Evolutionary conservation across 37 sponge, comb jelly and placozoan species (phyloP), one percentile per base, ranked within the genome.

Genomic region (Chondrosia reniformis): DNA sequence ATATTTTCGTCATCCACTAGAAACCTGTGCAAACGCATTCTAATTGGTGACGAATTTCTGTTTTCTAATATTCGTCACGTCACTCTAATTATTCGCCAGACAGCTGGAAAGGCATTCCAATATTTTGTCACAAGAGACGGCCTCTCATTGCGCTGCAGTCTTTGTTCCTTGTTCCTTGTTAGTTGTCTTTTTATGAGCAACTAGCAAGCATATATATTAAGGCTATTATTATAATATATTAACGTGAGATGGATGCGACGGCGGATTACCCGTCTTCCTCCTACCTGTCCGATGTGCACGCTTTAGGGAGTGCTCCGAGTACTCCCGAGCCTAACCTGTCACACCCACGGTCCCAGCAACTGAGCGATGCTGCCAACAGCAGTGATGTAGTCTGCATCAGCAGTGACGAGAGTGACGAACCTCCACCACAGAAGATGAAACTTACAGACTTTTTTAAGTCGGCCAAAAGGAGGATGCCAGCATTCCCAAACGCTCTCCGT

Each of bases 291-390:
- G 54, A 49, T 49, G 54, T 49, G 54, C 15, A 49, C 54, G 54
- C 54, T 49, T 49, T 17, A 49, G 54, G 17, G 54, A 49, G 54
- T 49, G 54, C 54, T 49, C 54, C 54, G 54, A 49, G 54, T 49
- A 49, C 54, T 49, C 54, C 54, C 54, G 17, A 49, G 54, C 54
- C 54, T 49, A 49, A 49, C 54, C 54, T 49, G 54, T 49, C 54
- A 49, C 15, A 49, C 54, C 54, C 54, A 49, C 54, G 54, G 54
- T 49, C 54, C 17, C 54, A 12, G 17, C 54, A 17, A 17, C 54
- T 49, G 54, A 49, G 54, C 54, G 17, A 49, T 49, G 54, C 54
- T 49, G 54, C 54, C 54, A 49, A 49, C 54, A 49, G 54, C 54
- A 49, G 54, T 49, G 54, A 49, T 49, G 54, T 49, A 49, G 54